These are phyloP conservation scores for Cebidichthys violaceus DNA, from an alignment of 2,113 vertebrate genomes.

Conservation along the genomic window DNA sequence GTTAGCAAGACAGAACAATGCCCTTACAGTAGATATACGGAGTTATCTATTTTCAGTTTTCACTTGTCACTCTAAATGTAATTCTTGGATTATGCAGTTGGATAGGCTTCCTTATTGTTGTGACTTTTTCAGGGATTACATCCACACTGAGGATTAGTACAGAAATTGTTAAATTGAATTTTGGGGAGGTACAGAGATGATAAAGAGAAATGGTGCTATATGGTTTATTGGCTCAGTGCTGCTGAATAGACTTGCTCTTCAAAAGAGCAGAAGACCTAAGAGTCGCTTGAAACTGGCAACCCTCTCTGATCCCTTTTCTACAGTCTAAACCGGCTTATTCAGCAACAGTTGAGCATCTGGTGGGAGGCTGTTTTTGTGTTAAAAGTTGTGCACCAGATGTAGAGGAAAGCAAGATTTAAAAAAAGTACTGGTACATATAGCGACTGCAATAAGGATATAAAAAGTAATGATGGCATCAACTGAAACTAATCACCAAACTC, in stretches of 20 bases:
- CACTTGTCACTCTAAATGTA: constrained; percentile 43
- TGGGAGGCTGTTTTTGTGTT: constrained; percentile 16
- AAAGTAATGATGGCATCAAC: neutral
- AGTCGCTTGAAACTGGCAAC: constrained; percentile 48
- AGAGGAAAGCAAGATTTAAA: neutral
- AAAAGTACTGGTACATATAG: neutral
- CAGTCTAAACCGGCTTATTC: constrained; percentile 50
- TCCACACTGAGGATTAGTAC: constrained; percentile 61
- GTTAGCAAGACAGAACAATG: constrained; percentile 35
- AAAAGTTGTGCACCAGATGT: neutral
- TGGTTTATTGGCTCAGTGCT: constrained; percentile 42
- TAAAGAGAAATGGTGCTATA: constrained; percentile 47
- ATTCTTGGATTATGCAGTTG: constrained; percentile 60
- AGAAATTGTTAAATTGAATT: constrained; percentile 65
- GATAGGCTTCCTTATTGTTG: constrained; percentile 54
- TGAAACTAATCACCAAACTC: neutral
- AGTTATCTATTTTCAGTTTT: constrained; percentile 42
- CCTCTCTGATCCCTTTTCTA: constrained; percentile 42
- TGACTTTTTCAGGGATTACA: constrained; percentile 67
- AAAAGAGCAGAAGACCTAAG: constrained; percentile 49
- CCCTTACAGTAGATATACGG: neutral
- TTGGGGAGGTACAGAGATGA: constrained; percentile 49
- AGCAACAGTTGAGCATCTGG: constrained; percentile 44
- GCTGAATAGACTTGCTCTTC: constrained; percentile 48
- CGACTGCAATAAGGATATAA: neutral